phyloP scores from a whole-genome alignment of 2,113 vertebrate species.

The Zosterops japonicus region DNA sequence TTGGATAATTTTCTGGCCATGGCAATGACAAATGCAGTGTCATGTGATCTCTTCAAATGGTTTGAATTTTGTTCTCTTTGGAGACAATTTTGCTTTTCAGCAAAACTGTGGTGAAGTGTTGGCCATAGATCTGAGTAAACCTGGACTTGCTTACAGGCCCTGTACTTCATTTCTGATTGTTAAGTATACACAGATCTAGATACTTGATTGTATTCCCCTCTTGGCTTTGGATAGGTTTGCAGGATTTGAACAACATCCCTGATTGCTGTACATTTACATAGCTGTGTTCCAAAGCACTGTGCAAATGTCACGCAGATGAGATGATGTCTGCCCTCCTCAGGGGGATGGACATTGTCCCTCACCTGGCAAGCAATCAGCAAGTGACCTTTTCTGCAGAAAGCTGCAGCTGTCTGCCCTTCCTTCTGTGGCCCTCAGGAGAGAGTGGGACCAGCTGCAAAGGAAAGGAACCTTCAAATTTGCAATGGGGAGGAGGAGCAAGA shows the following conservation, averaged over 20 bases:
- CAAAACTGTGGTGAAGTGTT: not conserved
- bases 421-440: not conserved
- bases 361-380: not conserved
- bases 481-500: not conserved
- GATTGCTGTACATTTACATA: constrained; percentile 24
- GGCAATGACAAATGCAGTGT: not conserved
- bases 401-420: constrained; percentile 3
- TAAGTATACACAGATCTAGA: not conserved
- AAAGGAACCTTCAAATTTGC: not conserved
- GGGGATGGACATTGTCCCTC: not conserved
- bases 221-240: not conserved
- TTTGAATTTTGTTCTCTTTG: not conserved
- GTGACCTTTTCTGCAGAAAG: constrained; percentile 31
- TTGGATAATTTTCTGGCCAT: not conserved
- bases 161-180: not conserved
- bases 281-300: constrained; percentile 6
- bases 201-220: not conserved
- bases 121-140: not conserved
- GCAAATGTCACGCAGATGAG: not conserved
- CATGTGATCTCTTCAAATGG: not conserved
- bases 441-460: not conserved
- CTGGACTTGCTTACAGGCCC: not conserved
- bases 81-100: not conserved
- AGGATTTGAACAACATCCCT: not conserved
- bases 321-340: not conserved